Evolutionary conservation across 2,888 invertebrate genomes (phyloP).

Genomic region (Cosmia trapezina): DNA sequence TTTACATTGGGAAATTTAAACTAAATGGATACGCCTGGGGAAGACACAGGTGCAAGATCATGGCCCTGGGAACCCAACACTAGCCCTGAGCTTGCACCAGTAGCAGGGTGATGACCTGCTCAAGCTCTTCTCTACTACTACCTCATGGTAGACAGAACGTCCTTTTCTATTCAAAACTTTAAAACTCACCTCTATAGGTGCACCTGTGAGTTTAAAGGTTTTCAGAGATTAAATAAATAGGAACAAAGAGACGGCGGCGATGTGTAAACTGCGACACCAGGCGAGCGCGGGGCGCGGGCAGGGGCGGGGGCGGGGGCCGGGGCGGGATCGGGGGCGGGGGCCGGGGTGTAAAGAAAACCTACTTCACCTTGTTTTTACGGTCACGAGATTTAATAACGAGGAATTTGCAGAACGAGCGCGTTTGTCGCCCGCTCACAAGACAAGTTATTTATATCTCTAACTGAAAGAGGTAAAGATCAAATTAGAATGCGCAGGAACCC

Average conservation of each 20-base stretch:
- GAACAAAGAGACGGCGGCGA: constrained; percentile 28
- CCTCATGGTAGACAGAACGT: background rate
- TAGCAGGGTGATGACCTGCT: no score
- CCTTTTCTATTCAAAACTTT: background rate
- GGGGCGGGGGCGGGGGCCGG: background rate
- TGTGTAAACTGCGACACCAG: constrained; percentile 32
- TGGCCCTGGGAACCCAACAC: background rate
- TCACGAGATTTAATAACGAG: constrained; percentile 68
- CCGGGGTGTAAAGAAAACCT: constrained; percentile 57
- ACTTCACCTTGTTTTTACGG: constrained; percentile 68
- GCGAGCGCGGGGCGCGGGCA: constrained; percentile 1
- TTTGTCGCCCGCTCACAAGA: constrained; percentile 50
- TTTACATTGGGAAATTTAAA: background rate
- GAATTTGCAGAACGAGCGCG: constrained; percentile 61
- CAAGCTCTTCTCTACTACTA: background rate
- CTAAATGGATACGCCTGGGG: no score
- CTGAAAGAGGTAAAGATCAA: constrained; percentile 21
- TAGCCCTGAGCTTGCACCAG: no score
- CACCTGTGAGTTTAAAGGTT: constrained; percentile 7
- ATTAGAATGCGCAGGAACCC: background rate
- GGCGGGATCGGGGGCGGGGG: background rate
- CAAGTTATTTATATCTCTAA: constrained; percentile 45
- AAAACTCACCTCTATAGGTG: background rate
- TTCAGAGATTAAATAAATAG: constrained; percentile 30
- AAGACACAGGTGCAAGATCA: background rate